Percentiles rank a stretch among this genome's conserved stretches.
Evolutionary conservation across 2,888 invertebrate genomes (phyloP).

Genomic region (Lingula anatina): DNA sequence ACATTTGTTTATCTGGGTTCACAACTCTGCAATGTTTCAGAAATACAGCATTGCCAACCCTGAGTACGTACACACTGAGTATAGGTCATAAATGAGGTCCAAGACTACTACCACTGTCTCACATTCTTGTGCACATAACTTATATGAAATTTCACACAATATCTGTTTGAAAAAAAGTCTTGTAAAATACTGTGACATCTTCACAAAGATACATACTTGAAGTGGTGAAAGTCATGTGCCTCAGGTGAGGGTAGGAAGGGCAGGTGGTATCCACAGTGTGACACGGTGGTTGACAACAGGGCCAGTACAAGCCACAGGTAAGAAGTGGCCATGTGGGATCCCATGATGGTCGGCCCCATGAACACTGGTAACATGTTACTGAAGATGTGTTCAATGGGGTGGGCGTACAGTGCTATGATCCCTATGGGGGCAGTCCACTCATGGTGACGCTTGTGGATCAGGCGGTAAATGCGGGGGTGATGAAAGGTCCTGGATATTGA

Average conservation of each 20-base stretch:
- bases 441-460: slow-evolving; percentile 80
- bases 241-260: slow-evolving; percentile 81
- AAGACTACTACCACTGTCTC: no score
- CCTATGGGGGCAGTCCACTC: slow-evolving; percentile 85
- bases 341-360: slow-evolving; percentile 60
- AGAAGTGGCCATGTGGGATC: slow-evolving; percentile 57
- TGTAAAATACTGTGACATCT: no score
- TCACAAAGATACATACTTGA: slow-evolving; percentile 64
- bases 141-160: no score
- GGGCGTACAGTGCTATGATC: slow-evolving; percentile 75
- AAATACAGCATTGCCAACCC: no score
- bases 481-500: slow-evolving; percentile 63
- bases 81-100: no score
- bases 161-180: no score
- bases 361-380: slow-evolving; percentile 74
- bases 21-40: no score
- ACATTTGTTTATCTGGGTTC: no score
- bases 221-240: slow-evolving; percentile 82
- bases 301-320: slow-evolving; percentile 74
- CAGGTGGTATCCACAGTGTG: slow-evolving; percentile 80
- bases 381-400: slow-evolving; percentile 70
- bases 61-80: no score
- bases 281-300: slow-evolving; percentile 72
- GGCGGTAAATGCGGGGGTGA: slow-evolving; percentile 68
- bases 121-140: no score